A percentile compares a stretch with the other conserved stretches of the same genome.
Conservation (phyloP, 2,113 vertebrate species). For the Carollia perspicillata region DNA sequence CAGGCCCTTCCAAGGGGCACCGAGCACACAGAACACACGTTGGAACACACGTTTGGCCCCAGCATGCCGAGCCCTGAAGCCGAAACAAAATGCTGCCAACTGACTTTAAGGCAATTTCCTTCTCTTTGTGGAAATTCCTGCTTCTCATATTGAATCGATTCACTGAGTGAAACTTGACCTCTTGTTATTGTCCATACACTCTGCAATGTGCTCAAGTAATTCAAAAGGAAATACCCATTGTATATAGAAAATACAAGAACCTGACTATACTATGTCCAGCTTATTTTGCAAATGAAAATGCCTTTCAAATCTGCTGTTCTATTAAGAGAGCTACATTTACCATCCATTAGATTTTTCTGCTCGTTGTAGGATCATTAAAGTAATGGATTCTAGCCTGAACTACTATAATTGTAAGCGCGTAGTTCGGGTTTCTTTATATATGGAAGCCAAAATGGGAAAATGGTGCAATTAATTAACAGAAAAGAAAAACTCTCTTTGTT, state of each 20-base stretch:
- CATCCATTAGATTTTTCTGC: conserved; percentile 29
- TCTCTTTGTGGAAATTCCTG: conserved; percentile 66
- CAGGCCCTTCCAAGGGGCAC: neutral
- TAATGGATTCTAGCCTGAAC: conserved; percentile 54
- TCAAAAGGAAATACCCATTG: conserved; percentile 61
- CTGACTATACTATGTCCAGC: neutral
- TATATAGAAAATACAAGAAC: conserved; percentile 37
- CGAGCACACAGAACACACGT: neutral
- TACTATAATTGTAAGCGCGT: conserved; percentile 34
- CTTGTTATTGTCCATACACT: conserved; percentile 24
- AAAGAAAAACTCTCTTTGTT: conserved; percentile 20
- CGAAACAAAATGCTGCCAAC: conserved; percentile 36
- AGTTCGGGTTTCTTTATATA: neutral
- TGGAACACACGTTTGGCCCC: neutral
- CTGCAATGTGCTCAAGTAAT: conserved; percentile 43
- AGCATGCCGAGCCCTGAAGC: conserved; percentile 37
- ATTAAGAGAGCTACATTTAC: conserved; percentile 37
- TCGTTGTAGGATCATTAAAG: conserved; percentile 65
- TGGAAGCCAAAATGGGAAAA: neutral
- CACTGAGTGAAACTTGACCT: conserved; percentile 59
- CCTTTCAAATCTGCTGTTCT: conserved; percentile 40
- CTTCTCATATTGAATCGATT: conserved; percentile 65
- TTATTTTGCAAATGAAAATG: conserved; percentile 30
- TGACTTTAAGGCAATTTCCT: conserved; percentile 67
- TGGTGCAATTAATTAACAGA: conserved; percentile 33